Evolutionary conservation across 2,797 vertebrate species (phyloP).

Genomic region (Oreochromis grahami): DNA sequence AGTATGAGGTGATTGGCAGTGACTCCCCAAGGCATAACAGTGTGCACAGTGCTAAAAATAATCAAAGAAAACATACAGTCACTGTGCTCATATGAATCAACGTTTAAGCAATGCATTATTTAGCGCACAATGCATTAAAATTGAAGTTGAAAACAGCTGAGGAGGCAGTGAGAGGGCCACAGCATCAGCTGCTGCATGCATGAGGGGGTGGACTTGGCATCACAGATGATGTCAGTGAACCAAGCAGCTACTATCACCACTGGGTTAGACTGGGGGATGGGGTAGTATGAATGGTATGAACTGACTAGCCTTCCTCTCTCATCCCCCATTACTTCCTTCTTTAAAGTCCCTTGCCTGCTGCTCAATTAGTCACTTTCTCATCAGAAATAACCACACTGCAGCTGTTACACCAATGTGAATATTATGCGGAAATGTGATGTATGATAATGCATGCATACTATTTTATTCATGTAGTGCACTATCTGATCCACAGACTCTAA

Average conservation of each 20-base stretch:
- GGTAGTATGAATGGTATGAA: slow-evolving; percentile 13
- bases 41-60: slow-evolving; percentile 6
- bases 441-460: not conserved
- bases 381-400: not conserved
- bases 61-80: not conserved
- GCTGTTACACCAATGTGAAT: not conserved
- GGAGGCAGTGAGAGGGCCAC: not conserved
- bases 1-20: not conserved
- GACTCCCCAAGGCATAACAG: not conserved
- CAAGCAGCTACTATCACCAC: slow-evolving; percentile 52
- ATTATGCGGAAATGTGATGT: not conserved
- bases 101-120: not conserved
- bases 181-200: slow-evolving; percentile 37
- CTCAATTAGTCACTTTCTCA: not conserved
- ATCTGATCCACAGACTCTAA: not conserved
- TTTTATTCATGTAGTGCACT: not conserved
- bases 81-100: not conserved
- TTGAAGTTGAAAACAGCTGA: slow-evolving; percentile 1
- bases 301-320: slow-evolving; percentile 1
- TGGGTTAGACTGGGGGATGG: slow-evolving; percentile 38
- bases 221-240: slow-evolving; percentile 59
- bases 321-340: slow-evolving; percentile 14
- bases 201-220: slow-evolving; percentile 11
- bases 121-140: not conserved
- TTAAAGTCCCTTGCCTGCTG: not conserved